phyloP scores from a whole-genome alignment of 2,888 invertebrate species.

The Blomia tropicalis region DNA sequence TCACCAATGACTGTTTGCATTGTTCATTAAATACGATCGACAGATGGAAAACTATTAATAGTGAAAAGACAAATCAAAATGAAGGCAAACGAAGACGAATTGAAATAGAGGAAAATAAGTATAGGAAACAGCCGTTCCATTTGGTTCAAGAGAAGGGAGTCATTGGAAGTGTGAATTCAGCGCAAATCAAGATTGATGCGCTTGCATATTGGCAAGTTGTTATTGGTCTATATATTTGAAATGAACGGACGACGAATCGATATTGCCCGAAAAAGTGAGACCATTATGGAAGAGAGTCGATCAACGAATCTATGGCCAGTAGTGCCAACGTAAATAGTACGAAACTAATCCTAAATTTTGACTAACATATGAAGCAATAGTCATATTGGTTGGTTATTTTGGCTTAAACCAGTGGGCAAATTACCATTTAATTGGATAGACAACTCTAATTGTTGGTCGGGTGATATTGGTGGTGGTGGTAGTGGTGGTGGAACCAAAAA shows the following conservation, averaged over 20 bases:
- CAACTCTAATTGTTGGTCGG: no score
- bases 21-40: not conserved
- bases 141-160: no score
- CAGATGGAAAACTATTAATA: not conserved
- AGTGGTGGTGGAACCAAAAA: no score
- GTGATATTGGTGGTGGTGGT: no score
- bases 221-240: no score
- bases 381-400: no score
- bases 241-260: no score
- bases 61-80: conserved; percentile 6
- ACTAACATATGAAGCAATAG: not conserved
- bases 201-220: conserved; percentile 14
- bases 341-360: not conserved
- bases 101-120: not conserved
- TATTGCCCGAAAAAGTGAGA: no score
- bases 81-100: not conserved
- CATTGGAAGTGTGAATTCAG: conserved; percentile 13
- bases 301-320: no score
- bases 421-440: no score
- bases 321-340: not conserved
- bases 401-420: no score
- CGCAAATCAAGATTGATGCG: conserved; percentile 18
- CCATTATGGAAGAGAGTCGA: no score
- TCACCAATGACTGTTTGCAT: conserved; percentile 6
- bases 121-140: not conserved